Percentiles rank a stretch among this genome's conserved stretches.
These are phyloP conservation scores for Ciconia nigra DNA, from an alignment of 2,797 vertebrate species.

Conservation along the genomic window DNA sequence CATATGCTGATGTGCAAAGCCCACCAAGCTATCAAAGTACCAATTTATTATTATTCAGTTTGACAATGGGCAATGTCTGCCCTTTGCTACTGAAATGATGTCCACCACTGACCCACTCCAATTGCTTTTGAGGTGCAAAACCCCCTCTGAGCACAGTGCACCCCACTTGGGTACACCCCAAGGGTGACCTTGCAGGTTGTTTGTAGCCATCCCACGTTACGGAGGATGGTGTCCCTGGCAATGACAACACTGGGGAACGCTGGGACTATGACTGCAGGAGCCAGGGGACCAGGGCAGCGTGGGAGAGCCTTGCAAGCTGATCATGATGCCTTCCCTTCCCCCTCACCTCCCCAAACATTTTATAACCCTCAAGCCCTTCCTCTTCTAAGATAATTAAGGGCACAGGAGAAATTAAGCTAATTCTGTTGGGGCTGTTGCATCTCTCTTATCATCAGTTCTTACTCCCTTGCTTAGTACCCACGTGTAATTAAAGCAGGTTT, in stretches of 20 bases:
- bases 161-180: not conserved
- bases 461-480: not conserved
- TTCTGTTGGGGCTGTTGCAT: not conserved
- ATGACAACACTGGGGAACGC: not conserved
- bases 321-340: not conserved
- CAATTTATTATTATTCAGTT: not conserved
- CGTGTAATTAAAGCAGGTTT: slow-evolving; percentile 7
- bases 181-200: not conserved
- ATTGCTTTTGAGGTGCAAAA: not conserved
- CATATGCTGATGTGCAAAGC: not conserved
- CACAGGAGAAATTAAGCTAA: slow-evolving; percentile 36
- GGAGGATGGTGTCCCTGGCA: not conserved
- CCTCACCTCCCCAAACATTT: not conserved
- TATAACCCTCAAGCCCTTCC: not conserved
- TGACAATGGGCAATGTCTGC: not conserved
- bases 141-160: not conserved
- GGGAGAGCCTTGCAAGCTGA: not conserved
- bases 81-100: not conserved
- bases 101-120: not conserved
- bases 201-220: not conserved
- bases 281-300: not conserved
- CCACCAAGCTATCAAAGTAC: not conserved
- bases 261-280: not conserved
- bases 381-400: slow-evolving; percentile 13
- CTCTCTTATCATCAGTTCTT: not conserved